Evolutionary conservation across 2,888 invertebrate genomes (phyloP).

Genomic region (Cosmorhoe ocellata): DNA sequence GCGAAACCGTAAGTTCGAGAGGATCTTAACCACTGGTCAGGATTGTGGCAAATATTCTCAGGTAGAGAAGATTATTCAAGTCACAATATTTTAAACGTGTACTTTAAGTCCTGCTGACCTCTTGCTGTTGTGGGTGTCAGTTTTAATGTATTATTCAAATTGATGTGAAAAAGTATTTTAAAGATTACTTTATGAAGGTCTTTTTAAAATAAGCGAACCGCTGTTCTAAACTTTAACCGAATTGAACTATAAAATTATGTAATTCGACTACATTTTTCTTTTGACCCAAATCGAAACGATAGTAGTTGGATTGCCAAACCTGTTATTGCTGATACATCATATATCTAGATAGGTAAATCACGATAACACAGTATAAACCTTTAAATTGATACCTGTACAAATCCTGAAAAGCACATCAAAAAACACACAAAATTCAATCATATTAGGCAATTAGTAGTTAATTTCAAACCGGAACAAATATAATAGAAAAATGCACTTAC

Average conservation of each 20-base stretch:
- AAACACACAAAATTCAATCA: slow-evolving; percentile 63
- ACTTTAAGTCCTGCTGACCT: slow-evolving; percentile 62
- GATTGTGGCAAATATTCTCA: slow-evolving; percentile 18
- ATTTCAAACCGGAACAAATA: slow-evolving; percentile 39
- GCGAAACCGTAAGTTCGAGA: background rate
- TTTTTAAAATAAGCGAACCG: slow-evolving; percentile 6
- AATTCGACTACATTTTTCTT: background rate
- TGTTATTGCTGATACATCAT: background rate
- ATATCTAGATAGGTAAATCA: background rate
- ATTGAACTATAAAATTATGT: background rate
- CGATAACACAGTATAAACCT: slow-evolving; percentile 1
- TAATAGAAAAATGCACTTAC: slow-evolving; percentile 58
- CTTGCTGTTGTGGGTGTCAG: slow-evolving; percentile 63
- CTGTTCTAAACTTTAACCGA: background rate
- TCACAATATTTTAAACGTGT: slow-evolving; percentile 75
- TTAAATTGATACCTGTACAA: slow-evolving; percentile 75
- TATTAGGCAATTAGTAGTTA: slow-evolving; percentile 55
- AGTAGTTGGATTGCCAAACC: background rate
- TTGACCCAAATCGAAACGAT: background rate
- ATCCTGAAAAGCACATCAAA: slow-evolving; percentile 70
- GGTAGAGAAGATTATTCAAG: slow-evolving; percentile 62
- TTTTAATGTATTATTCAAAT: slow-evolving; percentile 65
- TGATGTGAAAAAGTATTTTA: slow-evolving; percentile 43
- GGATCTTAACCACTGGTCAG: slow-evolving; percentile 18
- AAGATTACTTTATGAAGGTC: slow-evolving; percentile 29